These are phyloP conservation scores for Pseudocheirus occidentalis DNA, from an alignment of 2,797 vertebrate genomes.

Conservation along the genomic window DNA sequence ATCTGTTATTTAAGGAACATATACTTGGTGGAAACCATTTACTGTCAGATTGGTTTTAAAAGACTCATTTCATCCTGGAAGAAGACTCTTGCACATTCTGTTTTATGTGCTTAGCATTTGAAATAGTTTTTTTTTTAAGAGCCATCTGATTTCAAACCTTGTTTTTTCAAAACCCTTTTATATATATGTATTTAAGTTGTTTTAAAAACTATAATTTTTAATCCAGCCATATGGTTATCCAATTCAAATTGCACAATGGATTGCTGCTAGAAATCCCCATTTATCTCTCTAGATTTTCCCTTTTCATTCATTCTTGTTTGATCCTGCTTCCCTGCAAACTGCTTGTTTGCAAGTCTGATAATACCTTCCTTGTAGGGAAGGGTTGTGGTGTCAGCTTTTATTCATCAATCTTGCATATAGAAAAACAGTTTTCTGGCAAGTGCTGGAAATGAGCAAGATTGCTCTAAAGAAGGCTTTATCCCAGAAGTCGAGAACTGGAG, in stretches of 20 bases:
- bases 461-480: conserved; percentile 52
- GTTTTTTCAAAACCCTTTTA: not conserved
- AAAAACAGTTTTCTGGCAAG: conserved; percentile 52
- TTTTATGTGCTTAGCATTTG: conserved; percentile 43
- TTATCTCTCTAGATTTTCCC: not conserved
- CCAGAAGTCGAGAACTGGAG: conserved; percentile 62
- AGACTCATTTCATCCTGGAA: conserved; percentile 23
- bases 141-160: conserved; percentile 12
- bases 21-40: conserved; percentile 12
- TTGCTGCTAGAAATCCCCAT: not conserved
- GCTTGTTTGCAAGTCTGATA: conserved; percentile 12
- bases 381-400: conserved; percentile 47
- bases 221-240: conserved; percentile 18
- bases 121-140: conserved; percentile 49
- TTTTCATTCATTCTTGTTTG: conserved; percentile 47
- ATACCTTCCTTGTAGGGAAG: conserved; percentile 35
- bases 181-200: not conserved
- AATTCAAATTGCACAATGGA: not conserved
- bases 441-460: conserved; percentile 52
- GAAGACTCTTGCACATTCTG: not conserved
- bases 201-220: conserved; percentile 31
- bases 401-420: conserved; percentile 38
- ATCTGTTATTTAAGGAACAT: conserved; percentile 4
- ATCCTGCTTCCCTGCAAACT: conserved; percentile 56
- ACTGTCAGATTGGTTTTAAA: conserved; percentile 34